A percentile compares a stretch with the other conserved stretches of the same genome.
phyloP scores from a whole-genome alignment of 2,888 invertebrate genomes.

The Protula sp. region DNA sequence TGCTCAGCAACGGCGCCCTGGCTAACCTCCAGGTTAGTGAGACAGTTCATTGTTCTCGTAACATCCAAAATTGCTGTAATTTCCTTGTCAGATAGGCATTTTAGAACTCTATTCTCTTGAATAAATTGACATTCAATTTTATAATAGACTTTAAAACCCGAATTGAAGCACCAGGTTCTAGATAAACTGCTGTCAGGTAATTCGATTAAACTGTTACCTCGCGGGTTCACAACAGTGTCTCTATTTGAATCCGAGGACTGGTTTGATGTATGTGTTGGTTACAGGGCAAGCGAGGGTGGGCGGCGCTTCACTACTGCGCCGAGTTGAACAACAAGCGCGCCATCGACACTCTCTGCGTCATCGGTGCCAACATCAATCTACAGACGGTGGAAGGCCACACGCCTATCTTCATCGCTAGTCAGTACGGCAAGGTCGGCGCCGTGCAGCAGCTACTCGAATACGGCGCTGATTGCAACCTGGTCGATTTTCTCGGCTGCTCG shows the following conservation, averaged over 20 bases:
- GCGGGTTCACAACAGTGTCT: too few relatives aligned
- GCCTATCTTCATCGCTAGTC: slow-evolving; percentile 21
- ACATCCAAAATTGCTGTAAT: too few relatives aligned
- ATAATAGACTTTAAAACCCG: too few relatives aligned
- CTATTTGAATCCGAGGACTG: too few relatives aligned
- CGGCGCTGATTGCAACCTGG: slow-evolving; percentile 19
- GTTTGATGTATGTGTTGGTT: neutral
- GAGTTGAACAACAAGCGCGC: slow-evolving; percentile 20
- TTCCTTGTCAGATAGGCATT: too few relatives aligned
- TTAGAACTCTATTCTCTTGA: too few relatives aligned
- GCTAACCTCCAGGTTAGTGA: slow-evolving; percentile 18
- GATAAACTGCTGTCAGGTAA: too few relatives aligned
- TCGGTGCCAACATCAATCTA: slow-evolving; percentile 20
- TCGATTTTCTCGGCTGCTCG: slow-evolving; percentile 25
- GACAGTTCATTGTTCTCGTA: too few relatives aligned
- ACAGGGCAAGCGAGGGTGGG: slow-evolving; percentile 26
- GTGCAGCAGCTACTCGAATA: slow-evolving; percentile 14
- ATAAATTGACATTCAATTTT: too few relatives aligned
- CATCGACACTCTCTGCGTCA: slow-evolving; percentile 15
- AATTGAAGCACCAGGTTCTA: too few relatives aligned
- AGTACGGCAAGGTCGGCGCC: slow-evolving; percentile 14
- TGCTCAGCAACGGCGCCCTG: slow-evolving; percentile 15
- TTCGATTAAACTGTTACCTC: too few relatives aligned
- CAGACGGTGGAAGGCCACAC: slow-evolving; percentile 24
- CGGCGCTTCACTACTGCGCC: slow-evolving; percentile 23